These are phyloP conservation scores for Dendroctonus ponderosae DNA, from an alignment of 1,140 invertebrate species.

Conservation along the genomic window DNA sequence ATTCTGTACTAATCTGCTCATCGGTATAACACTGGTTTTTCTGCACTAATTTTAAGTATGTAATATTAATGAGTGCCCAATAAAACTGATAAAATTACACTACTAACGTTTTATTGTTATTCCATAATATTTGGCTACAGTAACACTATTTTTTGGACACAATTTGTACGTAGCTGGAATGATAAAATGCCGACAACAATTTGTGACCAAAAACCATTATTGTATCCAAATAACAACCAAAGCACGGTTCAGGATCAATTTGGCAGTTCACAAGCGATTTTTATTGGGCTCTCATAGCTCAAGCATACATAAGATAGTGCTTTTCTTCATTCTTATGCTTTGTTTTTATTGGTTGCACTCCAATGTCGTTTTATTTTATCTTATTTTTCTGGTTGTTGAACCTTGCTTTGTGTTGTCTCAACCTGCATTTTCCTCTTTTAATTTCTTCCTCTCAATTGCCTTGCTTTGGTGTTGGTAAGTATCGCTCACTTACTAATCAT, in stretches of 20 bases:
- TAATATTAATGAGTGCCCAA: conserved; percentile 55
- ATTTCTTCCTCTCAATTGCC: conserved; percentile 1
- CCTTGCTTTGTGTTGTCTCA: conserved; percentile 50
- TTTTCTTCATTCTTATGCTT: conserved; percentile 35
- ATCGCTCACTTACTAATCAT: not conserved
- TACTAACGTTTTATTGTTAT: conserved; percentile 45
- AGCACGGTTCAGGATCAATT: conserved; percentile 49
- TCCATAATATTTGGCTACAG: conserved; percentile 26
- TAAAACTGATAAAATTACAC: conserved; percentile 56
- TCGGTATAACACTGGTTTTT: conserved; percentile 45
- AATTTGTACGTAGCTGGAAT: not conserved
- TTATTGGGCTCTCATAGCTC: conserved; percentile 51
- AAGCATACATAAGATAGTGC: conserved; percentile 26
- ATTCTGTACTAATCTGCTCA: conserved; percentile 1
- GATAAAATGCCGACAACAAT: conserved; percentile 2
- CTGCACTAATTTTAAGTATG: conserved; percentile 44
- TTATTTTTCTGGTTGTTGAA: conserved; percentile 48
- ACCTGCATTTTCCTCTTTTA: conserved; percentile 28
- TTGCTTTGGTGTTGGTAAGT: conserved; percentile 7
- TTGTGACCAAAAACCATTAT: conserved; percentile 22
- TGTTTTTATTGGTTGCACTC: conserved; percentile 41
- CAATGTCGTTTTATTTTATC: conserved; percentile 40
- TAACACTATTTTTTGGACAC: conserved; percentile 10
- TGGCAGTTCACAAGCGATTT: conserved; percentile 3
- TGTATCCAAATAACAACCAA: conserved; percentile 38